Base-by-base conservation (phyloP, 1,140 invertebrate species). In the Microplitis demolitor region DNA sequence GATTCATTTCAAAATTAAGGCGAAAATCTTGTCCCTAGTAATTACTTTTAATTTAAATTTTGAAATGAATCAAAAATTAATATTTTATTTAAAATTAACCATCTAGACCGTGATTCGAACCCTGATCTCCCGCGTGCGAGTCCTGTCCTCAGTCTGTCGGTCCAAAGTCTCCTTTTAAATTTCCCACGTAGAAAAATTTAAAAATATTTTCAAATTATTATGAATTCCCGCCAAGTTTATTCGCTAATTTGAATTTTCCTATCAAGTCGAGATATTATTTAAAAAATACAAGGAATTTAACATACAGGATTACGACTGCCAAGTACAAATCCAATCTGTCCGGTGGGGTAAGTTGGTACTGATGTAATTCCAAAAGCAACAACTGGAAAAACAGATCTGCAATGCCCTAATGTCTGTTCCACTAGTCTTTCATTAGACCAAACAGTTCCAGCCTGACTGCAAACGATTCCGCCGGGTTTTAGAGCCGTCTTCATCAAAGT, bases 341-440 rank as follows among this genome's bases (percentile, higher is more conserved):
- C 97, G 34, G 94, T 95, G 0, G 98, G 97, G 85, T 99, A 99
- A 0, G 97, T 97, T 0, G 98, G 97, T 2, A 98, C 96, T 13
- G 92, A 91, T 5, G 92, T 92, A 54, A 91, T 90, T 0, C 92
- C 96, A 84, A 98, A 99, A 4, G 90, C 88, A 3, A 90, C 90
- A 0, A 91, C 90, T 0, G 93, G 89, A 83, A 98, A 99, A 69
- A 95, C 88, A 35, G 90, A 88, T 74, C 88, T 87, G 78, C 96
- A 97, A 79, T 93, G 91, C 11, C 88, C 83, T 54, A 96, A 84
- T 31, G 96, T 95, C 69, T 90, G 88, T 58, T 90, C 89, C 0
- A 99, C 95, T 35, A 97, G 88, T 4, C 93, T 88, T 2, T 95
- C 80, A 80, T 96, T 94, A 9, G 94, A 90, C 97, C 97, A 99